Base-by-base conservation (phyloP, 2,888 invertebrate species). In the Crocallis elinguaria region DNA sequence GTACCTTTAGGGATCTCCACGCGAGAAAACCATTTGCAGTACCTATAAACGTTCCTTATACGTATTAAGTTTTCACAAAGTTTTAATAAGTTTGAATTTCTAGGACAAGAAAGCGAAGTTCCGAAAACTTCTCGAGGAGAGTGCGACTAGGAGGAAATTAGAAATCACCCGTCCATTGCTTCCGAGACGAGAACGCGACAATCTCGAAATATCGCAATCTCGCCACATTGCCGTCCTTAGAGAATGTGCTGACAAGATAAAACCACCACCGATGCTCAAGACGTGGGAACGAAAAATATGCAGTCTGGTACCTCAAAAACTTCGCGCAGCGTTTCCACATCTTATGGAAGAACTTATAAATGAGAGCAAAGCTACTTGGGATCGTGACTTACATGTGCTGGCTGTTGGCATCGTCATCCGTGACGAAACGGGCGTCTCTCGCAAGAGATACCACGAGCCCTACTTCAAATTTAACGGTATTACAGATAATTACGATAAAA, bases 341-440 rank as follows among this genome's bases (percentile, higher is more conserved):
- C 70, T 94, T 0, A 86, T 93, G 29, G 85, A 92, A 19, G 84
- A 80, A 4, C 84, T 94, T 13, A 86, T 94, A 52, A 68, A 82
- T 2, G 94, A 94, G 68, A 91, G 92, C 35, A 89, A 93, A 64
- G 71, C 71, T 0, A 94, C 94, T 62, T 95, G 93, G 86, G 87
- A 94, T 63, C 82, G 82, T 12, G 86, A 94, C 41, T 92, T 94
- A 48, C 94, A 94, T 62, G 83, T 92, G 0, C 92, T 93, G 25
- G 95, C 95, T 8, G 93, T 95, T 37, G 93, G 93, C 67, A 93
- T 92, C 23, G 93, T 94, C 45, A 88, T 95, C 11, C 89, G 92
- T 25, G 93, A 94, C 43, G 77, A 89, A 27, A 93, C 93, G 0
- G 92, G 93, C 29, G 91, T 92, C 4, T 82, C 92, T 2, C 85